Base-by-base conservation (phyloP, 2,888 invertebrate species). In the Phyllotreta striolata region DNA sequence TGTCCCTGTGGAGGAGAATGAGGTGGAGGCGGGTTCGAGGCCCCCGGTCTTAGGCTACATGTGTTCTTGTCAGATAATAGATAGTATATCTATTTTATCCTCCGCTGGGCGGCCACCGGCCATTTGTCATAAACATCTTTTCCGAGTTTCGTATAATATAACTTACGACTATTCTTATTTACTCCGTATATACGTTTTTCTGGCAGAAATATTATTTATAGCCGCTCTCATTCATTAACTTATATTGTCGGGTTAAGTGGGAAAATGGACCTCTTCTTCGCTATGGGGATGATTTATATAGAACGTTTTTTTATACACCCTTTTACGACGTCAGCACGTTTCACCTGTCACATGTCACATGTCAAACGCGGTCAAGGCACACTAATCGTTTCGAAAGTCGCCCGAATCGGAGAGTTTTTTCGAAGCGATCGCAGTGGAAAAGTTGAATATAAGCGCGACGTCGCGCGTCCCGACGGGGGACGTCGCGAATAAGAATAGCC, bases 31-130 rank as follows among this genome's bases (percentile, higher is more conserved):
- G 78, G 76, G 70, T 67, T n/a, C 72, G 62, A 68, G 76, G 76
- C 74, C 76, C 77, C 76, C 78, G 78, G 77, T 77, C 78, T 72
- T 74, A 67, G 75, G 78, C 78, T 79, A 79, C 80, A 80, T 79
- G 79, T 80, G 80, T 80, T 80, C 79, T 79, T 80, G 80, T 80
- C 80, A 80, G 71, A 80, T 80, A 80, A 80, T 80, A 79, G 80
- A 80, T 80, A 80, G 79, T 80, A 80, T 79, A 79, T 80, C 78
- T 77, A 62, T 66, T 67, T 67, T 62, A 64, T 62, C 64, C 46
- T 54, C 52, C 74, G 52, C 51, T 70, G 73, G 78, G 79, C 78
- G 78, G 76, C 70, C 66, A 68, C 68, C 63, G 60, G 72, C 77
- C 74, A 77, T 80, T 80, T 79, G 74, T 80, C 80, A 80, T 78